These are phyloP conservation scores for Podarcis muralis DNA, from an alignment of 2,113 vertebrate species.

Conservation along the genomic window DNA sequence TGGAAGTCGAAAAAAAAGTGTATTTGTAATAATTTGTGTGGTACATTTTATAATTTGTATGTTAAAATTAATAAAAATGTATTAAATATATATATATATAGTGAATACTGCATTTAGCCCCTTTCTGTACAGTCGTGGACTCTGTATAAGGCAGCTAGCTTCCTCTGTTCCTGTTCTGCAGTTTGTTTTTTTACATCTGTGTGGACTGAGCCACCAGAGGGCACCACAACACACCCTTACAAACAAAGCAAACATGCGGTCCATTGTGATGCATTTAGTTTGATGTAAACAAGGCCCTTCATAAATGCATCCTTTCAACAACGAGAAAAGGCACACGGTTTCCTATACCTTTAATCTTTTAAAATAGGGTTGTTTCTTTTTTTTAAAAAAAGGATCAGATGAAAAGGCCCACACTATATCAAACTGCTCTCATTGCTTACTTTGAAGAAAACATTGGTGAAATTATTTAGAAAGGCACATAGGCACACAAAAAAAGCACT, in stretches of 20 bases:
- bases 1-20: no score
- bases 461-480: constrained; percentile 29
- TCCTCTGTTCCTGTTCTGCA: neutral
- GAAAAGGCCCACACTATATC: constrained; percentile 54
- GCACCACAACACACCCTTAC: neutral
- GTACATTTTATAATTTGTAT: no score
- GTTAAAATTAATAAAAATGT: no score
- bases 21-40: no score
- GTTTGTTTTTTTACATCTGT: neutral
- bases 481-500: neutral
- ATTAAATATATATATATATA: no score
- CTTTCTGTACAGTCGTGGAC: no score
- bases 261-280: accelerated
- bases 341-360: constrained; percentile 33
- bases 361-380: neutral
- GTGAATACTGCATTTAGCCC: no score
- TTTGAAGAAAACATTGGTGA: constrained; percentile 50
- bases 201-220: neutral
- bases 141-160: no score
- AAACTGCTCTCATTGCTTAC: constrained; percentile 36
- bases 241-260: accelerated
- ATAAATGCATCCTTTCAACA: accelerated
- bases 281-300: accelerated
- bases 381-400: constrained; percentile 26
- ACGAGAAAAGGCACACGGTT: accelerated